These are phyloP conservation scores for Harpagifer antarcticus DNA, from an alignment of 2,797 vertebrate genomes.

Conservation along the genomic window DNA sequence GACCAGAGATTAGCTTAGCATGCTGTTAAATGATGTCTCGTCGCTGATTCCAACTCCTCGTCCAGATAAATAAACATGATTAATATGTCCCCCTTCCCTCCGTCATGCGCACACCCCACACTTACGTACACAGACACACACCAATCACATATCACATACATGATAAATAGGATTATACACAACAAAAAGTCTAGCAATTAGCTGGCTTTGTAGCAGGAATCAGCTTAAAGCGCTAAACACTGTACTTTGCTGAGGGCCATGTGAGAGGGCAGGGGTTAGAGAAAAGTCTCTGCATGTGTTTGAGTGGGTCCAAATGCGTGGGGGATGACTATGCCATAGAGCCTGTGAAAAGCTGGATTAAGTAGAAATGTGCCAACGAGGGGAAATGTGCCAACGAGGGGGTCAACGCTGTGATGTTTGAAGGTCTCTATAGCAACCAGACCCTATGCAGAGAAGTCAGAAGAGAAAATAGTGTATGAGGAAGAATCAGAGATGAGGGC, in stretches of 20 bases:
- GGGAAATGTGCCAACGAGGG: conserved; percentile 62
- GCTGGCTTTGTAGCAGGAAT: conserved; percentile 70
- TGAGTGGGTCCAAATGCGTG: conserved; percentile 30
- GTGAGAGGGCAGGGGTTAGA: conserved; percentile 67
- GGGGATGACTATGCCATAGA: conserved; percentile 50
- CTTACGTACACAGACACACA: conserved; percentile 29
- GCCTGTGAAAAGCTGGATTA: conserved; percentile 66
- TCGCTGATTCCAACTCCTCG: conserved; percentile 72
- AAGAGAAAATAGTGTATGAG: conserved; percentile 52
- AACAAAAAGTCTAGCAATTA: conserved; percentile 74
- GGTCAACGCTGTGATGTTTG: conserved; percentile 68
- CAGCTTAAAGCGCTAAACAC: conserved; percentile 69
- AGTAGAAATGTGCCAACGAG: conserved; percentile 59
- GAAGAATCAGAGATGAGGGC: not conserved
- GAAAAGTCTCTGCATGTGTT: conserved; percentile 34
- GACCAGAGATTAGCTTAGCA: conserved; percentile 81
- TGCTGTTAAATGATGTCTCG: conserved; percentile 80
- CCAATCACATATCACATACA: conserved; percentile 51
- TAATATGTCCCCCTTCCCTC: conserved; percentile 58
- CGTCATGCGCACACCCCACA: conserved; percentile 29
- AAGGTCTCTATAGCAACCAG: conserved; percentile 57
- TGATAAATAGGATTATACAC: conserved; percentile 71
- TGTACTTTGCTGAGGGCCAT: conserved; percentile 68
- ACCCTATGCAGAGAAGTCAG: conserved; percentile 44
- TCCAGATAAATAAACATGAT: conserved; percentile 80